Base-by-base conservation (phyloP, 2,888 invertebrate species). In the Drosophila neonasuta region DNA sequence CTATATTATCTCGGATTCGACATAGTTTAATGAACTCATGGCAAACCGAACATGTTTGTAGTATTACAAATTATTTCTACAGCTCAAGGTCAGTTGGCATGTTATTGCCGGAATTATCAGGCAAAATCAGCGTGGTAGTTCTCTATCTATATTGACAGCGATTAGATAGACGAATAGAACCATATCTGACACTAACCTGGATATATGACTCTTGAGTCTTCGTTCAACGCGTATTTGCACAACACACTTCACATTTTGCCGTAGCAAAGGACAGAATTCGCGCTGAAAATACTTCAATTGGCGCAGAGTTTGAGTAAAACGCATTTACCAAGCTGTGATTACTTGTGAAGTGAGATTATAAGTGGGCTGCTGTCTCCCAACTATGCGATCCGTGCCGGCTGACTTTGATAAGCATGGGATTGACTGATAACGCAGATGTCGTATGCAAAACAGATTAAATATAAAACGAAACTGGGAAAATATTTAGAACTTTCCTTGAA, bases 171-270 rank as follows among this genome's bases (percentile, higher is more conserved):
- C 45, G 34, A 20, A 41, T n/a, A 30, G 34, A 8, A 7, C 52
- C 32, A 29, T 30, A 62, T 69, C 51, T 45, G 8, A 7, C 17
- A 70, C 70, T 55, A 55, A 71, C 71, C 71, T 71, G 71, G 52
- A 57, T 49, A 32, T 34, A 3, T 29, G 45, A 8, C 6, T 39
- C 2, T 50, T 41, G 8, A 10, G 36, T 17, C 41, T 34, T 8
- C 15, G 20, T 10, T 41, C 20, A 7, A 13, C 39, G 3, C 8
- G 10, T 4, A 17, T 29, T 9, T n/a, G 50, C 7, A 32, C 54
- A 34, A 17, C 13, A n/a, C n/a, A 41, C 9, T 15, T 34, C 30
- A 11, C 11, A 32, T 52, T 56, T 15, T 13, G 44, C 11, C 41
- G 20, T 13, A 17, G 7, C 10, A 45, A 30, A 10, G 42, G 30